Conservation (phyloP, 2,888 invertebrate genomes). For the Polietes domitor region DNA sequence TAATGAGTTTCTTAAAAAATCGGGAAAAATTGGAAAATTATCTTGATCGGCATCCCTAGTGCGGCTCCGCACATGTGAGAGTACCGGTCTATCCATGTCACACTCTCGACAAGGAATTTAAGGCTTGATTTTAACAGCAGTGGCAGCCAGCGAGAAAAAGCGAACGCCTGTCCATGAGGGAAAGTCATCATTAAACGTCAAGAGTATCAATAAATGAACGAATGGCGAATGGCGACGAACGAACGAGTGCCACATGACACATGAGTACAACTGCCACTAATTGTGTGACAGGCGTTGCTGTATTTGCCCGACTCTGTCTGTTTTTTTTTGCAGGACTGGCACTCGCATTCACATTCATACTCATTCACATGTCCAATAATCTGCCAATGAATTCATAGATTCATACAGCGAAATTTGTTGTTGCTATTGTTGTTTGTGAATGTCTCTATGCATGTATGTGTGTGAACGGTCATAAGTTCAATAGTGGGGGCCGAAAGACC, state of each 20-base stretch:
- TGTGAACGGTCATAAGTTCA: constrained; percentile 39
- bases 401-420: not conserved
- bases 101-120: constrained; percentile 28
- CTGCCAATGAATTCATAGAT: constrained; percentile 44
- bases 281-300: constrained; percentile 60
- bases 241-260: not conserved
- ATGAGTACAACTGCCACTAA: constrained; percentile 60
- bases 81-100: constrained; percentile 3
- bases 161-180: not conserved
- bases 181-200: constrained; percentile 59
- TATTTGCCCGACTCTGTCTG: not conserved
- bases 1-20: too few species aligned
- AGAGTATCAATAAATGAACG: constrained; percentile 57
- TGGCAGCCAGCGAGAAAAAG: not conserved
- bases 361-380: constrained; percentile 49
- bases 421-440: not conserved
- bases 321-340: too few species aligned
- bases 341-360: not conserved
- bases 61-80: not conserved
- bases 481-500: constrained; percentile 14
- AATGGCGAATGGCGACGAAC: not conserved
- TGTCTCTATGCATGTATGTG: not conserved
- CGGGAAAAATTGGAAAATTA: too few species aligned
- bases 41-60: not conserved
- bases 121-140: constrained; percentile 17